Percentiles rank a stretch among this genome's conserved stretches.
Evolutionary conservation across 1,140 invertebrate genomes (phyloP).

Genomic region (Euwallacea fornicatus): DNA sequence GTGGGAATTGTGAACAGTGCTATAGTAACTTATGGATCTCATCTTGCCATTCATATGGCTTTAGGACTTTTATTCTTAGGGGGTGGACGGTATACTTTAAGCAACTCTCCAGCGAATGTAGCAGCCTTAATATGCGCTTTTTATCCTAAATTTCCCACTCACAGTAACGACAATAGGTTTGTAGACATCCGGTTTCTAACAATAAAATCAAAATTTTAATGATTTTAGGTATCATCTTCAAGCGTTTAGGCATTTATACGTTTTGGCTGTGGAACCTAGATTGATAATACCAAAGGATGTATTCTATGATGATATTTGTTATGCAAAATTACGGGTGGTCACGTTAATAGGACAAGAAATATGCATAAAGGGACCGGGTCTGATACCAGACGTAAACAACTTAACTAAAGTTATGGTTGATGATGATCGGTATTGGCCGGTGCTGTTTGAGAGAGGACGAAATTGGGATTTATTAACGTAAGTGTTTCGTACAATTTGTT

Average conservation of each 20-base stretch:
- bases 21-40: slow-evolving; percentile 84
- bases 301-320: slow-evolving; percentile 75
- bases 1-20: slow-evolving; percentile 65
- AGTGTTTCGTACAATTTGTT: slow-evolving; percentile 44
- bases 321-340: slow-evolving; percentile 73
- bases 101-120: slow-evolving; percentile 79
- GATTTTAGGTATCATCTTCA: slow-evolving; percentile 83
- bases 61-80: slow-evolving; percentile 91
- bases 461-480: slow-evolving; percentile 83
- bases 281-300: slow-evolving; percentile 86
- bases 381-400: slow-evolving; percentile 79
- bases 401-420: slow-evolving; percentile 76
- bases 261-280: slow-evolving; percentile 87
- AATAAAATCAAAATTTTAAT: neutral
- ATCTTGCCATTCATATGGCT: slow-evolving; percentile 93
- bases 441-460: slow-evolving; percentile 75
- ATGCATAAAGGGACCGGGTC: slow-evolving; percentile 75
- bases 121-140: slow-evolving; percentile 89
- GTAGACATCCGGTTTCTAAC: neutral
- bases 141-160: slow-evolving; percentile 95
- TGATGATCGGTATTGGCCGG: slow-evolving; percentile 86
- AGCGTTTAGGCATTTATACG: slow-evolving; percentile 93
- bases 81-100: slow-evolving; percentile 87
- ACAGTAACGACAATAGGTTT: slow-evolving; percentile 90
- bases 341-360: slow-evolving; percentile 51